phyloP scores from a whole-genome alignment of 1,140 invertebrate genomes.

The Brachionus plicatilis region DNA sequence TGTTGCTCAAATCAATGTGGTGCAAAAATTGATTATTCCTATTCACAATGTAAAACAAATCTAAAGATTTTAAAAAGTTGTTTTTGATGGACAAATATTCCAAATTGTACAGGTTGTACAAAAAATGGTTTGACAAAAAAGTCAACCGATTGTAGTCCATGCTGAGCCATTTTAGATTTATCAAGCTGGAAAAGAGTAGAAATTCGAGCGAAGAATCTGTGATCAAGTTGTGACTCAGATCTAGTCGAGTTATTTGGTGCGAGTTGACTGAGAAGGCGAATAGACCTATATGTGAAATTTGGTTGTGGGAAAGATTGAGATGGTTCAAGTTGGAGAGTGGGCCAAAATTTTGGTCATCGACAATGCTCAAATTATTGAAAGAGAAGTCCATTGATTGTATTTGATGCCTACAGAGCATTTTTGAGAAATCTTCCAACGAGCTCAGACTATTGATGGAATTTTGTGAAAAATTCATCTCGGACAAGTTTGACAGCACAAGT shows the following conservation, averaged over 20 bases:
- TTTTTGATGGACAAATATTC: background rate
- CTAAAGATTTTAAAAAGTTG: background rate
- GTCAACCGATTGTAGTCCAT: background rate
- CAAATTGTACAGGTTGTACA: background rate
- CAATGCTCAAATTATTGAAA: background rate
- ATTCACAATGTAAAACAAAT: constrained; percentile 3
- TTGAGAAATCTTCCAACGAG: background rate
- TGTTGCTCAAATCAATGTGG: background rate
- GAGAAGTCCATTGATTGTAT: background rate
- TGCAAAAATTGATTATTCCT: constrained; percentile 8
- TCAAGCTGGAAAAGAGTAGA: constrained; percentile 15
- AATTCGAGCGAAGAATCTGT: background rate
- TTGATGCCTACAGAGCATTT: background rate
- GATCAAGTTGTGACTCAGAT: background rate
- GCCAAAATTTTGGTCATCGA: background rate
- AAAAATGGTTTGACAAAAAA: constrained; percentile 4
- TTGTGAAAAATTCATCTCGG: background rate
- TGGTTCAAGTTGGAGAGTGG: background rate
- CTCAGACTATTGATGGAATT: background rate
- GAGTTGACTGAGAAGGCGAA: constrained; percentile 14
- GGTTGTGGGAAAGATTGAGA: background rate
- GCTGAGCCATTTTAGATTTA: background rate
- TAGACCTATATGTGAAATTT: background rate
- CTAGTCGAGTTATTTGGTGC: background rate
- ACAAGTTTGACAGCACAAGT: background rate